A percentile compares a stretch with the other conserved stretches of the same genome.
Conservation (phyloP, 2,888 invertebrate species). For the Parnassius smintheus region DNA sequence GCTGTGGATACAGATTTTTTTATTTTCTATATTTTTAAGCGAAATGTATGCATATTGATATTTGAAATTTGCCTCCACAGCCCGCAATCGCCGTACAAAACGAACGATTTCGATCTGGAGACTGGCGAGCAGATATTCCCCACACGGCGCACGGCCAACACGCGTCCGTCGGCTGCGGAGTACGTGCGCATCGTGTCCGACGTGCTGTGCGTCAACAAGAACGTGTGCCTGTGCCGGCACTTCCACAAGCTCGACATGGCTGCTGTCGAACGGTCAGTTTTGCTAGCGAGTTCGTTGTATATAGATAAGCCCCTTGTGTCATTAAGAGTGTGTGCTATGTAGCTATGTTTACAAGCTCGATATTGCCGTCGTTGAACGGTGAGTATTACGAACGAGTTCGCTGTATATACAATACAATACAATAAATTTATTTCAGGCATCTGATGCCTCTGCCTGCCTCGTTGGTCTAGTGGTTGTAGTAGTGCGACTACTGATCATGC, state of each 20-base stretch:
- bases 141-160: constrained; percentile 33
- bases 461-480: too few species aligned
- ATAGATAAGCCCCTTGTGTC: constrained; percentile 78
- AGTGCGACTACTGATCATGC: too few species aligned
- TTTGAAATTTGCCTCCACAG: constrained; percentile 47
- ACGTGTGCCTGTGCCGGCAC: constrained; percentile 95
- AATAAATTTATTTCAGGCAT: too few species aligned
- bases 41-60: too few species aligned
- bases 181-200: constrained; percentile 87
- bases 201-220: constrained; percentile 95
- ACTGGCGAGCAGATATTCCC: constrained; percentile 51
- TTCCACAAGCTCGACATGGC: constrained; percentile 92
- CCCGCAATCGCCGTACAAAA: constrained; percentile 82
- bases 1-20: too few species aligned
- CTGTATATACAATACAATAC: too few species aligned
- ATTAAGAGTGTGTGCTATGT: constrained; percentile 96
- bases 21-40: too few species aligned
- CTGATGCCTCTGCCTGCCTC: too few species aligned
- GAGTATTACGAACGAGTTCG: constrained; percentile 39
- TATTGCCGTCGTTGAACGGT: constrained; percentile 88
- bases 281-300: neutral
- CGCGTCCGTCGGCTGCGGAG: constrained; percentile 46
- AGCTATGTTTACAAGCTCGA: constrained; percentile 93
- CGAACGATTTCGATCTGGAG: constrained; percentile 58
- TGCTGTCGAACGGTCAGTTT: constrained; percentile 84